Conservation (phyloP, 2,797 vertebrate genomes). For the Pteropus rufus region DNA sequence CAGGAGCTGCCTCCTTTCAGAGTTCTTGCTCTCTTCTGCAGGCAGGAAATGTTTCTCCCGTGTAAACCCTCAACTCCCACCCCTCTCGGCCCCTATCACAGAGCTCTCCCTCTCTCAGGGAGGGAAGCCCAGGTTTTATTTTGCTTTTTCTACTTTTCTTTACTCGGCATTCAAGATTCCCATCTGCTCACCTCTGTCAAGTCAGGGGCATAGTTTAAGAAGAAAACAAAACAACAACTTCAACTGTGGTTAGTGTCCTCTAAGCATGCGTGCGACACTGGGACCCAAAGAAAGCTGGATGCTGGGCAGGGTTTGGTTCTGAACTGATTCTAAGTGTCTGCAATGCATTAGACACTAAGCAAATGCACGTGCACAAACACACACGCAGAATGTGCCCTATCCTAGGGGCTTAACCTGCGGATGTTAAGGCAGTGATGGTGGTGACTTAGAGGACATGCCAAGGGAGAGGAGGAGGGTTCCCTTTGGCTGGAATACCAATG, state of each 20-base stretch:
- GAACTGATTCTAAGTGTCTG: not conserved
- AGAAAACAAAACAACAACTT: not conserved
- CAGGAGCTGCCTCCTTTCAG: slow-evolving; percentile 68
- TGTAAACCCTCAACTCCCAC: not conserved
- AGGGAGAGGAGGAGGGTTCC: not conserved
- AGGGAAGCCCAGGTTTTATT: not conserved
- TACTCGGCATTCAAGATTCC: not conserved
- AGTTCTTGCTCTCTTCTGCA: slow-evolving; percentile 61
- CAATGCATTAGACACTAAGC: not conserved
- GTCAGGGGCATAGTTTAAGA: not conserved
- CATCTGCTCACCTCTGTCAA: not conserved
- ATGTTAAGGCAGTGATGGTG: not conserved
- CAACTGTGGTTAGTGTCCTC: no score
- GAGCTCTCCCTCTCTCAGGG: not conserved
- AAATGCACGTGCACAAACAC: not conserved
- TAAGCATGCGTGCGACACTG: accelerated
- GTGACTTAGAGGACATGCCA: not conserved
- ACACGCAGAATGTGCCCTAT: no score
- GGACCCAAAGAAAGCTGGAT: not conserved
- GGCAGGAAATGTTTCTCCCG: slow-evolving; percentile 63
- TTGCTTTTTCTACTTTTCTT: not conserved
- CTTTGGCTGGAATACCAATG: not conserved
- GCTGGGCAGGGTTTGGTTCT: not conserved
- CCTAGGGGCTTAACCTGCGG: not conserved
- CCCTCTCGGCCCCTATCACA: not conserved